phyloP scores from a whole-genome alignment of 2,113 vertebrate species.

The Clarias batrachus region DNA sequence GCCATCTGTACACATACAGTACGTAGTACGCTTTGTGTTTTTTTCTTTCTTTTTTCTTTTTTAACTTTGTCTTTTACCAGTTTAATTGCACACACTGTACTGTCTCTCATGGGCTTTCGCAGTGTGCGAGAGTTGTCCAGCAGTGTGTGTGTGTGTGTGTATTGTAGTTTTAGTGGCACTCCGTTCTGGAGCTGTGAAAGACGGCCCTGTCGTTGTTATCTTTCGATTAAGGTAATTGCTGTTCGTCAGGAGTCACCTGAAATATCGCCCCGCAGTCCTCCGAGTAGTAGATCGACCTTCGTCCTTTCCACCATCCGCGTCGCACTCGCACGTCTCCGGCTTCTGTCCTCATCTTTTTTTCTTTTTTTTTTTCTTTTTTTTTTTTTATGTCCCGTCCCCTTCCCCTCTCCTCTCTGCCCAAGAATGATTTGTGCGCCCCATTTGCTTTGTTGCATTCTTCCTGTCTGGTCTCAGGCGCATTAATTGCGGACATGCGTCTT shows the following conservation, averaged over 20 bases:
- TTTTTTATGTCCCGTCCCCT: too few relatives aligned
- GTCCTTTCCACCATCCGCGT: slow-evolving; percentile 55
- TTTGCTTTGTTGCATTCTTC: slow-evolving; percentile 23
- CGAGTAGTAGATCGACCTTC: slow-evolving; percentile 45
- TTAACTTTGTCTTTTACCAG: not conserved
- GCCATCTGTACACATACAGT: not conserved
- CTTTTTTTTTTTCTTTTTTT: too few relatives aligned
- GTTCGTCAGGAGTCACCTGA: slow-evolving; percentile 70
- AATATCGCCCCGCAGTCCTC: slow-evolving; percentile 70
- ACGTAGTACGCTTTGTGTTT: not conserved
- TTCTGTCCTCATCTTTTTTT: not conserved
- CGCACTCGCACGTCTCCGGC: slow-evolving; percentile 28
- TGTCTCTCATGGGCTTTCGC: not conserved
- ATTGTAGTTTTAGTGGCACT: slow-evolving; percentile 62
- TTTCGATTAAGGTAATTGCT: slow-evolving; percentile 77
- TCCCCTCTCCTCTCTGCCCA: not conserved
- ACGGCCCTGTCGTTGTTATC: slow-evolving; percentile 71
- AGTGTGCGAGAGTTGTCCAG: not conserved
- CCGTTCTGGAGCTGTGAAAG: slow-evolving; percentile 70
- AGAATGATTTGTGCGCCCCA: slow-evolving; percentile 17
- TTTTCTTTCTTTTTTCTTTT: not conserved
- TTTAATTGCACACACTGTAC: not conserved
- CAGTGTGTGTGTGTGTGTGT: slow-evolving; percentile 33
- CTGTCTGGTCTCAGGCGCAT: not conserved
- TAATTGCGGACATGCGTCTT: slow-evolving; percentile 18